These are phyloP conservation scores for Petrocephalus zakoni DNA, from an alignment of 2,113 vertebrate species.

Conservation along the genomic window DNA sequence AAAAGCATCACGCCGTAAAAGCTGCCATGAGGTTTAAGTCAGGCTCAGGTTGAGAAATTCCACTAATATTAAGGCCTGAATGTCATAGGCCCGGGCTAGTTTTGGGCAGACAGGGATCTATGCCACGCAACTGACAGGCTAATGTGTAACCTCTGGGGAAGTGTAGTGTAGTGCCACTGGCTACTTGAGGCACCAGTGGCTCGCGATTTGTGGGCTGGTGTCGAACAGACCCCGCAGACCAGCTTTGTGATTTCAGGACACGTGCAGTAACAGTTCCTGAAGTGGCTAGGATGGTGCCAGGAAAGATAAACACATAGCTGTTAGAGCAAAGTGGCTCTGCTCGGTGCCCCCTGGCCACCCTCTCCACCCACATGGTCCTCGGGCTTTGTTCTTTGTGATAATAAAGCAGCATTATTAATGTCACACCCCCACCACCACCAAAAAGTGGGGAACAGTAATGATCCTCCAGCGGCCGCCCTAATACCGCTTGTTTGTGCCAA, in stretches of 20 bases:
- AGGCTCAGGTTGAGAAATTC: not conserved
- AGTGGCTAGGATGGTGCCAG: conserved; percentile 19
- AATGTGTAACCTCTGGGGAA: not conserved
- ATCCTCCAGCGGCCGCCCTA: conserved; percentile 21
- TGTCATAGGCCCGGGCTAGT: not conserved
- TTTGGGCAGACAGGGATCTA: not conserved
- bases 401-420: not conserved
- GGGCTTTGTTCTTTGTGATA: conserved; percentile 13
- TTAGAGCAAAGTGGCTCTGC: conserved; percentile 35
- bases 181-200: not conserved
- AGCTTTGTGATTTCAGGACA: not conserved
- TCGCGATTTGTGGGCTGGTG: not conserved
- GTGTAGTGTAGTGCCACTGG: not conserved
- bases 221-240: not conserved
- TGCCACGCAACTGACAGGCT: not conserved
- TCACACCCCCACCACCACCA: not conserved
- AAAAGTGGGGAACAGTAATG: not conserved
- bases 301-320: conserved; percentile 28
- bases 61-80: not conserved
- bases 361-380: conserved; percentile 9
- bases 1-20: not conserved
- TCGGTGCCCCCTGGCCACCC: conserved; percentile 18
- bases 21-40: not conserved
- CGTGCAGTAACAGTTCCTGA: not conserved
- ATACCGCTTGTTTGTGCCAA: conserved; percentile 36